Evolutionary conservation across 2,797 vertebrate species (phyloP), one percentile per base, ranked within the genome.

Genomic region (Ctenopoma kingsleyae): DNA sequence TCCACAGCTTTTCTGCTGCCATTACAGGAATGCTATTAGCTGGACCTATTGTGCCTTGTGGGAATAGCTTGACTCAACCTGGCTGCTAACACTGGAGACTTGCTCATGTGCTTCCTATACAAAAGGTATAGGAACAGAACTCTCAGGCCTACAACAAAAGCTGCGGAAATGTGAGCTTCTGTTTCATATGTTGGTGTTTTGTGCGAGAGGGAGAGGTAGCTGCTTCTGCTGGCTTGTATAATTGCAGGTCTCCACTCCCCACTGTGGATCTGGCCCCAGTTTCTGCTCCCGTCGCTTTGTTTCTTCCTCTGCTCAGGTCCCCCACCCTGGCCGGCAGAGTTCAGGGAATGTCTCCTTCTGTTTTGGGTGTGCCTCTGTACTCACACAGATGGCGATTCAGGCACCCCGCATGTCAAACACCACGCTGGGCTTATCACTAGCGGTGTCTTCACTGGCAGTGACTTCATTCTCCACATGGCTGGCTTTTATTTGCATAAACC

Each of bases 321-420:
- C 83, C 79, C 76, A 6, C 84, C 83, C 84, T 65, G 68, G 63
- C 77, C 73, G 68, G 56, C 68, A 84, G 78, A 74, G 30, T 73
- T 84, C 57, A 63, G 86, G 86, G 82, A 86, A 77, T 88, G 89
- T 87, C 85, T 91, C 89, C 80, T 80, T 85, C 82, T 91, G 85
- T 82, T 90, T 85, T 80, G 92, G 88, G 89, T 84, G 89, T 87
- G 87, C 74, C 88, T 82, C 54, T 62, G 66, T 71, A 57, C 73
- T 55, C 25, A 25, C 81, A 71, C 89, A 92, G 89, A 91, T 91
- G 90, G 89, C 53, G 13, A 62, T 47, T 73, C 57, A 62, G 60
- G 81, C 76, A 38, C 67, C 74, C 80, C 0, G 41, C 82, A 7
- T 67, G 66, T 80, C 75, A 54, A 82, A 73, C 77, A 38, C 68